These are phyloP conservation scores for Fopius arisanus DNA, from an alignment of 1,140 invertebrate genomes.

Conservation along the genomic window DNA sequence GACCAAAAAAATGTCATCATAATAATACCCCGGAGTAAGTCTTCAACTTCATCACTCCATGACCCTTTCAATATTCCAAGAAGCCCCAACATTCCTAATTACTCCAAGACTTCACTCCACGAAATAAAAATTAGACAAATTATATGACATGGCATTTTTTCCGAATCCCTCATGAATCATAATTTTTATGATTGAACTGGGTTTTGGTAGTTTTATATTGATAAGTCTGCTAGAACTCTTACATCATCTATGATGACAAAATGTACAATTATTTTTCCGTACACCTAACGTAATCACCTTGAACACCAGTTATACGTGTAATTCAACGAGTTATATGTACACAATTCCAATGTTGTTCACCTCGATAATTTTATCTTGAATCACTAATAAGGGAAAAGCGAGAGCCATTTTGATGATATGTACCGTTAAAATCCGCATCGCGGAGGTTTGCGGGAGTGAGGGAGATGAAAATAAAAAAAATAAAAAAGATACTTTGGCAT, in stretches of 20 bases:
- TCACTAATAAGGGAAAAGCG: slow-evolving; percentile 30
- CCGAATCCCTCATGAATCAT: too few species aligned
- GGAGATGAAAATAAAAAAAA: slow-evolving; percentile 4
- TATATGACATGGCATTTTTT: background rate
- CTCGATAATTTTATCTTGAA: slow-evolving; percentile 13
- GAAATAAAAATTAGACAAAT: background rate
- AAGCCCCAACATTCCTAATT: slow-evolving; percentile 38
- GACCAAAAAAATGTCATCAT: background rate
- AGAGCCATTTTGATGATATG: slow-evolving; percentile 18
- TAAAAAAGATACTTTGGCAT: background rate
- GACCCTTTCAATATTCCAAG: background rate
- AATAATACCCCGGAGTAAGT: background rate
- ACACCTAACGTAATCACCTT: background rate
- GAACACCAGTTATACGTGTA: background rate
- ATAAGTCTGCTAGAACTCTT: too few species aligned
- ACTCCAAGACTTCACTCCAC: slow-evolving; percentile 34
- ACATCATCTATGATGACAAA: background rate
- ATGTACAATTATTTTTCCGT: background rate
- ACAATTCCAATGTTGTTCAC: slow-evolving; percentile 3
- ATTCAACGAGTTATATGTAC: too few species aligned
- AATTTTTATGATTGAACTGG: too few species aligned
- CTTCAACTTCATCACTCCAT: background rate
- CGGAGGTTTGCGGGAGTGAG: background rate
- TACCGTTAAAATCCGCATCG: slow-evolving; percentile 22
- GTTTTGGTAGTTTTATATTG: too few species aligned